phyloP scores from a whole-genome alignment of 1,140 invertebrate species.

The Chrysopa pallens region DNA sequence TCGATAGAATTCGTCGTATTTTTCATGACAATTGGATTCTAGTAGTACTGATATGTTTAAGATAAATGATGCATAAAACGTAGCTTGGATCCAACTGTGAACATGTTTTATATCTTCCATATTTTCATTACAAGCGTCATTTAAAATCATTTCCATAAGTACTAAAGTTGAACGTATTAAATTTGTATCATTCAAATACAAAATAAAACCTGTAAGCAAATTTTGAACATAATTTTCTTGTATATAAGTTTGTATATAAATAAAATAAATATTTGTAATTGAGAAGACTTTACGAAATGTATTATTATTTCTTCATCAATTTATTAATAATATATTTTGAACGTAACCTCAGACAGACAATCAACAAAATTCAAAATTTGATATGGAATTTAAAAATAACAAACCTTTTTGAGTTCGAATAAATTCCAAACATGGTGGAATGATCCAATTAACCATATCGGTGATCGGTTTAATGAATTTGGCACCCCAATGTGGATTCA shows the following conservation, averaged over 20 bases:
- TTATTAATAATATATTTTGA: too few relatives aligned
- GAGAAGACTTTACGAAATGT: too few relatives aligned
- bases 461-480: slow-evolving; percentile 38
- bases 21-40: slow-evolving; percentile 44
- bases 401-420: slow-evolving; percentile 25
- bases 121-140: slow-evolving; percentile 42
- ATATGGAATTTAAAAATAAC: too few relatives aligned
- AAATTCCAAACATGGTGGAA: slow-evolving; percentile 48
- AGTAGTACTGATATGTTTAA: slow-evolving; percentile 73
- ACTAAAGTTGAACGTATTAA: slow-evolving; percentile 47
- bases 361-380: too few relatives aligned
- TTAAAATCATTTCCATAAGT: slow-evolving; percentile 58
- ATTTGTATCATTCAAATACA: slow-evolving; percentile 59
- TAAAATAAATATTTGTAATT: too few relatives aligned
- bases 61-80: slow-evolving; percentile 53
- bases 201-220: too few relatives aligned
- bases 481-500: slow-evolving; percentile 39
- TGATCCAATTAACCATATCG: slow-evolving; percentile 55
- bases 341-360: too few relatives aligned
- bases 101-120: slow-evolving; percentile 43
- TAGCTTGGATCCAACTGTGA: slow-evolving; percentile 51
- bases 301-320: too few relatives aligned
- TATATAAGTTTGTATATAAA: too few relatives aligned
- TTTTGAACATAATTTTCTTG: too few relatives aligned
- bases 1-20: slow-evolving; percentile 52